Evolutionary conservation across 2,113 vertebrate species (phyloP).

Genomic region (Electrona antarctica): DNA sequence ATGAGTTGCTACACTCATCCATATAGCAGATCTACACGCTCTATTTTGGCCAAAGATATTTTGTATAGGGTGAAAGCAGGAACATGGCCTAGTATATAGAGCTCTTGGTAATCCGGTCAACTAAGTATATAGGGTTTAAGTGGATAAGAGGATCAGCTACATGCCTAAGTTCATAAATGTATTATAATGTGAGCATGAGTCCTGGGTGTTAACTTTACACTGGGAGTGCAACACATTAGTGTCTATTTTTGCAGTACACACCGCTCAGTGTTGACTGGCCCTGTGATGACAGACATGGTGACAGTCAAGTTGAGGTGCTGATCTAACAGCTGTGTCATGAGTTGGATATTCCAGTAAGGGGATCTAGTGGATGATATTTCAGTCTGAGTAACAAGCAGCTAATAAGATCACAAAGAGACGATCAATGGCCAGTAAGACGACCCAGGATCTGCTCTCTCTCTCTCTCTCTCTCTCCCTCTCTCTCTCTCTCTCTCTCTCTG

Average conservation of each 20-base stretch:
- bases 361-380: conserved; percentile 73
- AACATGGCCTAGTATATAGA: no score
- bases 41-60: no score
- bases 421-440: conserved; percentile 70
- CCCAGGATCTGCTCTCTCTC: conserved; percentile 40
- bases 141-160: no score
- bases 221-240: background rate
- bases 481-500: conserved; percentile 45
- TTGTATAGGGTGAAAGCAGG: no score
- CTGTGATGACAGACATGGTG: conserved; percentile 9
- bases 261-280: conserved; percentile 21
- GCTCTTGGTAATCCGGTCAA: no score
- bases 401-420: conserved; percentile 73
- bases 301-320: conserved; percentile 49
- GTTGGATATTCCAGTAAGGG: conserved; percentile 62
- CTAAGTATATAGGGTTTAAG: no score
- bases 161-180: no score
- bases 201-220: background rate
- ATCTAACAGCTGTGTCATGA: conserved; percentile 56
- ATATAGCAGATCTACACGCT: no score
- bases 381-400: conserved; percentile 67
- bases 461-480: conserved; percentile 25
- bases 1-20: no score
- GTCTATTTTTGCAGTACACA: background rate
- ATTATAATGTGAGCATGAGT: background rate